Evolutionary conservation across 1,140 invertebrate species (phyloP), one percentile per base, ranked within the genome.

Genomic region (Chironomus striatipennis): DNA sequence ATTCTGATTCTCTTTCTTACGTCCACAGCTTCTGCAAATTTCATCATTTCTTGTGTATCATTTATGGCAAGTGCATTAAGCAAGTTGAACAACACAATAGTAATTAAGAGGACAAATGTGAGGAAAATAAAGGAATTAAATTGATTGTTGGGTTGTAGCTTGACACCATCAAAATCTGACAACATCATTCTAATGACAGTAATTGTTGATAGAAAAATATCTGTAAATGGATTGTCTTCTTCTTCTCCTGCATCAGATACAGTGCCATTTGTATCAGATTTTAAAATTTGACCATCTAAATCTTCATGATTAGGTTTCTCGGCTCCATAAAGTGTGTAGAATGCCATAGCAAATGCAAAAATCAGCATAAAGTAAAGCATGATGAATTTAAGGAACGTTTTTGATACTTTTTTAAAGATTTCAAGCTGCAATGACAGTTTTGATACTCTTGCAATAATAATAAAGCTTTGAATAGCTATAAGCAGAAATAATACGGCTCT

Each of bases 381-480:
- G n/a, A 43, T 74, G 12, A 20, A 43, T 12, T 74, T 42, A 7
- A 34, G 15, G 9, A 74, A 74, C 6, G 34, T 74, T 20, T 43
- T 74, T 15, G 34, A 43, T 17, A 20, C 18, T 43, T 43, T 43
- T 20, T 34, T 20, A 7, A 43, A 24, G 5, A 74, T 74, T 20
- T 43, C 34, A 43, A 24, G n/a, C 12, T 75, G 74, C 70, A 77
- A 76, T 76, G 75, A 15, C 73, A 75, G 15, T 74, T 73, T n/a
- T n/a, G 47, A 6, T 34, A 72, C 74, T 77, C 73, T 12, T 76
- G 75, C 57, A 77, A 75, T 15, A 76, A 73, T 15, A 1, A 57
- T n/a, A 15, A 57, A 57, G 12, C 47, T 57, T 57, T 57, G 47
- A 12, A n/a, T 57, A 12, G 47, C 47, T 1, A 57, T 57, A 5